A percentile compares a stretch with the other conserved stretches of the same genome.
phyloP scores from a whole-genome alignment of 2,888 invertebrate genomes.

The Cynaeus angustus region DNA sequence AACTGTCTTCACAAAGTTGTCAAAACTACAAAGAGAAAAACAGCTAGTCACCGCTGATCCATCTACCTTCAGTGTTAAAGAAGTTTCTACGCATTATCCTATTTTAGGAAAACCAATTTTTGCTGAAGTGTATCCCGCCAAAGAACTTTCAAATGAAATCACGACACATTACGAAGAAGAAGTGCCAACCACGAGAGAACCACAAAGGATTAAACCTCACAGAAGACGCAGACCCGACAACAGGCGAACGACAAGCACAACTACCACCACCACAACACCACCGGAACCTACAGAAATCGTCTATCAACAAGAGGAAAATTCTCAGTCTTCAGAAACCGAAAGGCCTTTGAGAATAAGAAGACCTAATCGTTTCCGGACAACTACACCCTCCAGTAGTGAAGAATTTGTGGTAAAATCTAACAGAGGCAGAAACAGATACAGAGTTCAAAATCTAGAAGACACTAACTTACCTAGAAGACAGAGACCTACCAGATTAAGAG shows the following conservation, averaged over 20 bases:
- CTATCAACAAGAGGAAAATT: conserved; percentile 53
- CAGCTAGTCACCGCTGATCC: conserved; percentile 57
- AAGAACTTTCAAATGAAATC: conserved; percentile 60
- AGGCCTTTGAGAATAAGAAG: conserved; percentile 55
- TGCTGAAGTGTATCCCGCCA: conserved; percentile 43
- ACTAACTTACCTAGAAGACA: conserved; percentile 16
- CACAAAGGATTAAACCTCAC: conserved; percentile 49
- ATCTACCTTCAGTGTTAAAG: conserved; percentile 67
- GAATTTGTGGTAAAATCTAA: conserved; percentile 6
- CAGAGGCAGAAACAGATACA: conserved; percentile 30
- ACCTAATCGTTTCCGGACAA: conserved; percentile 52
- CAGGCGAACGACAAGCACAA: conserved; percentile 54
- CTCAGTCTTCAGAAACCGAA: conserved; percentile 55
- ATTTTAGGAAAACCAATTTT: conserved; percentile 64
- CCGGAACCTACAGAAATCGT: conserved; percentile 48
- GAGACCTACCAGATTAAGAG: too few relatives aligned
- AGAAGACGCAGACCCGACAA: conserved; percentile 54
- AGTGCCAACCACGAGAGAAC: conserved; percentile 50
- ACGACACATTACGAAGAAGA: conserved; percentile 55
- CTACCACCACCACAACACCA: conserved; percentile 56
- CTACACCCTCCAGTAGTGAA: conserved; percentile 22
- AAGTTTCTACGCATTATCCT: conserved; percentile 71
- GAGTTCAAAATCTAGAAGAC: conserved; percentile 4
- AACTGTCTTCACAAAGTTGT: conserved; percentile 67
- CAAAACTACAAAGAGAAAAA: conserved; percentile 37